phyloP scores from a whole-genome alignment of 2,888 invertebrate species.

The Apodemia zela region DNA sequence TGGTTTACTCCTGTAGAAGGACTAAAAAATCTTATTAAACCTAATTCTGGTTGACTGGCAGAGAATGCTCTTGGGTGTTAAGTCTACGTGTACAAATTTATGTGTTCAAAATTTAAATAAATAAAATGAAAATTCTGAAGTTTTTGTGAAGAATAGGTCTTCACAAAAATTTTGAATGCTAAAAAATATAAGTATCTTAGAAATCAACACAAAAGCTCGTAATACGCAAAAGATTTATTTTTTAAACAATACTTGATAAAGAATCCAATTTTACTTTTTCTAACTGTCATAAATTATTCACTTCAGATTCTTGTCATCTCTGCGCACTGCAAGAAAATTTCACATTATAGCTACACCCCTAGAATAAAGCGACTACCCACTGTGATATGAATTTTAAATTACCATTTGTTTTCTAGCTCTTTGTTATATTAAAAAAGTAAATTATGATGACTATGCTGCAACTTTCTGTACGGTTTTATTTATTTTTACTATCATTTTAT shows the following conservation, averaged over 20 bases:
- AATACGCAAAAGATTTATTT: not conserved
- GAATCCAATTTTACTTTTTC: not conserved
- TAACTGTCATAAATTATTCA: not conserved
- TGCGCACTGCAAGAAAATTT: not conserved
- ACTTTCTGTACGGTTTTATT: not conserved
- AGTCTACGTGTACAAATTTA: too few species aligned
- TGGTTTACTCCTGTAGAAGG: too few species aligned
- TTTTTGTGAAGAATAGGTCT: too few species aligned
- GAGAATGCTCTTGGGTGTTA: too few species aligned
- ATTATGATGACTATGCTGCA: not conserved
- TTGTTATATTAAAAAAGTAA: conserved; percentile 14
- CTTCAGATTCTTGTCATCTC: not conserved
- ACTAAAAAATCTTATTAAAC: too few species aligned
- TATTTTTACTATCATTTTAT: not conserved
- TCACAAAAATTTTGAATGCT: too few species aligned
- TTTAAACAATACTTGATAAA: not conserved
- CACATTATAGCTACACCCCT: not conserved
- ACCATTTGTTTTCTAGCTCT: conserved; percentile 10
- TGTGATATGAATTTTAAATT: conserved; percentile 15
- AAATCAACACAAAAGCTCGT: too few species aligned
- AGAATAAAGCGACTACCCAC: not conserved
- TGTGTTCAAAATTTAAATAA: too few species aligned
- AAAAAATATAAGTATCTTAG: too few species aligned
- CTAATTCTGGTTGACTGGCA: too few species aligned
- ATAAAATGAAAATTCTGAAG: too few species aligned